A percentile compares a stretch with the other conserved stretches of the same genome.
Conservation (phyloP, 2,113 vertebrate species). For the Nycticorax nycticorax region DNA sequence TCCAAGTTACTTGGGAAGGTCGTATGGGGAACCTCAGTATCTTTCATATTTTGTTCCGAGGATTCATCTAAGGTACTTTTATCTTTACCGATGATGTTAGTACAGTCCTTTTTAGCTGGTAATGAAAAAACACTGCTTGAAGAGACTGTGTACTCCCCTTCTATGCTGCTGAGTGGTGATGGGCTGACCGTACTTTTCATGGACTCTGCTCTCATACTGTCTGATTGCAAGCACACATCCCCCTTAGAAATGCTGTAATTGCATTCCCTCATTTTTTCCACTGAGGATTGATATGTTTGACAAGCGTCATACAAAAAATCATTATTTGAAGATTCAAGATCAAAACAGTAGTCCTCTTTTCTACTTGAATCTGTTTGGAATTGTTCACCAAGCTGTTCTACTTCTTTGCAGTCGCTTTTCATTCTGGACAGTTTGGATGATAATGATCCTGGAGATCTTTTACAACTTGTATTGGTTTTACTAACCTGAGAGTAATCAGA, state of each 20-base stretch:
- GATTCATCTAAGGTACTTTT: neutral
- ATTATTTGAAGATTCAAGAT: neutral
- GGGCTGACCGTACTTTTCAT: neutral
- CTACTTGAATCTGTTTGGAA: constrained; percentile 2
- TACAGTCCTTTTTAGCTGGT: neutral
- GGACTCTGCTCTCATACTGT: neutral
- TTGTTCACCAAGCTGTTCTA: constrained; percentile 1
- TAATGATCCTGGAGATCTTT: constrained; percentile 71
- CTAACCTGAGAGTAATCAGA: constrained; percentile 51
- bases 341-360: neutral
- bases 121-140: neutral
- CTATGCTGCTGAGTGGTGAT: neutral
- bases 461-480: neutral
- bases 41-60: constrained; percentile 27
- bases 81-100: neutral
- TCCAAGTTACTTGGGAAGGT: neutral
- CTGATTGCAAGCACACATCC: neutral
- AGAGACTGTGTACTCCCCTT: neutral
- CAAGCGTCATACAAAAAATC: neutral
- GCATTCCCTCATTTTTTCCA: neutral
- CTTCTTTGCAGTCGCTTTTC: constrained; percentile 67
- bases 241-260: neutral
- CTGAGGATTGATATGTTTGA: neutral
- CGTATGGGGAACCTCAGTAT: neutral
- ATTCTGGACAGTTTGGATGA: constrained; percentile 85